A percentile compares a stretch with the other conserved stretches of the same genome.
phyloP scores from a whole-genome alignment of 2,113 vertebrate genomes.

The Aleadryas rufinucha region DNA sequence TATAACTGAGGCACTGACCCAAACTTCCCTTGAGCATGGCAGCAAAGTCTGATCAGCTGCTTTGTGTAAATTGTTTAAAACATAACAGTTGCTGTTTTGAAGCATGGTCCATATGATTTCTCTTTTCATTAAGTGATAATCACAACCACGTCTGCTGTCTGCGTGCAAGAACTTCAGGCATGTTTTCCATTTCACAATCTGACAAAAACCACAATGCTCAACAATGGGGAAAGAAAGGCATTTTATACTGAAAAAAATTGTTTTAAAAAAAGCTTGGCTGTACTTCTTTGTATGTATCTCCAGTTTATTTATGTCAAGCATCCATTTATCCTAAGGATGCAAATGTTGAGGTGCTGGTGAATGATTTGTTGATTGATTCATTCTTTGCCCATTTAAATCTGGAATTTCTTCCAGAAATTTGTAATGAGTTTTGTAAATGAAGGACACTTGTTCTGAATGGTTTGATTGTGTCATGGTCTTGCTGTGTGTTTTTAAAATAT shows the following conservation, averaged over 20 bases:
- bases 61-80: conserved; percentile 27
- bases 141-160: conserved; percentile 10
- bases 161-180: neutral
- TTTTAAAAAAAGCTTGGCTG: neutral
- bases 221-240: neutral
- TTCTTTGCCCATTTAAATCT: neutral
- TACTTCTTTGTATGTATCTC: neutral
- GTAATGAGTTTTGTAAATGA: neutral
- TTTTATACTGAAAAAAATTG: neutral
- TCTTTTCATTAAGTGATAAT: conserved; percentile 58
- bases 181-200: conserved; percentile 36
- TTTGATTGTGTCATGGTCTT: conserved; percentile 24
- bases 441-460: neutral
- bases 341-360: neutral
- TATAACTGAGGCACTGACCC: neutral
- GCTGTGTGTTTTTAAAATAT: conserved; percentile 47
- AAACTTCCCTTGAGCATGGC: neutral
- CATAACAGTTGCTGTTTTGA: conserved; percentile 37
- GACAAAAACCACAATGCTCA: conserved; percentile 22
- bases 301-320: neutral
- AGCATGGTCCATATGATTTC: neutral
- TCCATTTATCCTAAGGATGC: neutral
- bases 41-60: neutral
- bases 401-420: neutral
- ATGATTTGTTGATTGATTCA: neutral